These are phyloP conservation scores for Acanthurus tractus DNA, from an alignment of 2,797 vertebrate genomes.

Conservation along the genomic window DNA sequence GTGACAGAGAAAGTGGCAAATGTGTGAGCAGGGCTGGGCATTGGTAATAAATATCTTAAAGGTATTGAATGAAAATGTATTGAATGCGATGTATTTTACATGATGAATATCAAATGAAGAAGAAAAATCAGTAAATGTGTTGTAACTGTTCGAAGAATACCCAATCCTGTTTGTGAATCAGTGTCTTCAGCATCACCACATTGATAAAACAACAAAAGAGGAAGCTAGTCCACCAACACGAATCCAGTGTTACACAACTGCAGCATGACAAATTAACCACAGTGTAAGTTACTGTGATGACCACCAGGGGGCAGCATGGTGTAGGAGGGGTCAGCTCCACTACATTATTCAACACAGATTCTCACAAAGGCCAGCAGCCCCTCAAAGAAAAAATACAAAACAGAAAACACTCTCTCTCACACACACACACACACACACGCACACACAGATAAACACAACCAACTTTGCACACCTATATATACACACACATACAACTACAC, in stretches of 20 bases:
- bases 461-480: not conserved
- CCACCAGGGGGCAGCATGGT: constrained; percentile 74
- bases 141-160: no score
- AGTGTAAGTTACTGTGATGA: constrained; percentile 8
- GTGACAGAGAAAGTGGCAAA: no score
- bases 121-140: no score
- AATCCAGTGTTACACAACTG: constrained; percentile 29
- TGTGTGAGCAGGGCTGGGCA: no score
- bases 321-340: constrained; percentile 12
- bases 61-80: no score
- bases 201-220: not conserved
- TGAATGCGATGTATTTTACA: no score
- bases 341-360: not conserved
- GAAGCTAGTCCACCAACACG: not conserved
- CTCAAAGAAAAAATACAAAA: not conserved
- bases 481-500: not conserved
- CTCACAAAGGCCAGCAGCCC: not conserved
- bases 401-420: no score
- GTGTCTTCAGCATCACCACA: not conserved
- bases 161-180: not conserved
- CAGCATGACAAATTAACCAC: constrained; percentile 9
- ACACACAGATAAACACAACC: no score
- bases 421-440: no score
- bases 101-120: no score
- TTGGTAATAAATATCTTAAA: no score